Evolutionary conservation across 2,888 invertebrate species (phyloP), one percentile per base, ranked within the genome.

Genomic region (Matsumyia berberina): DNA sequence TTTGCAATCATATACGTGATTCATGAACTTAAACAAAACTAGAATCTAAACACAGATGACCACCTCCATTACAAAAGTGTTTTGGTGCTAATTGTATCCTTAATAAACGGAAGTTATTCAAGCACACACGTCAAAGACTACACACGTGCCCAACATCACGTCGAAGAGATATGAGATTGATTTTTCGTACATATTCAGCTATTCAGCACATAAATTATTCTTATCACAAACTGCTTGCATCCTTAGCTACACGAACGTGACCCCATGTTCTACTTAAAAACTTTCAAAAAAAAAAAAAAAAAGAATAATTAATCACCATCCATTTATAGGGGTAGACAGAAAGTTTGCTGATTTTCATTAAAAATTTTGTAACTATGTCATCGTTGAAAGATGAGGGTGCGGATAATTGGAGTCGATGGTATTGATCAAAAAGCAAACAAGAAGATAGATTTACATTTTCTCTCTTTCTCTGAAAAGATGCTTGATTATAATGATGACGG

Each of bases 331-430:
- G 24, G 24, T 24, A n/a, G 35, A 46, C 12, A 17, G 37, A 44
- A 33, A 17, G 55, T 66, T 49, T 24, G n/a, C 24, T 44, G 39
- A 57, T 66, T 66, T 74, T 57, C 39, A 46, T 46, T 46, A 37
- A 55, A 57, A 74, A 74, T 37, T n/a, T 72, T 37, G 58, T 67
- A 66, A 67, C 58, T 33, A 58, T 76, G 66, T 66, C 74, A 76
- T 37, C 35, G 55, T 19, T 51, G 29, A 17, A 37, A 1, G 55
- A 44, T 55, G 55, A 37, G 35, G 44, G 44, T 55, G 42, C 8
- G 49, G 51, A 60, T 39, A 72, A 62, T 9, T 11, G 12, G 31
- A 7, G 29, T 9, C 8, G 46, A 15, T 9, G 33, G 29, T 42
- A 69, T 44, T 55, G 69, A 69, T 77, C 12, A 57, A 57, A n/a